Conservation (phyloP, 2,888 invertebrate genomes). For the Drosophila mimetica region DNA sequence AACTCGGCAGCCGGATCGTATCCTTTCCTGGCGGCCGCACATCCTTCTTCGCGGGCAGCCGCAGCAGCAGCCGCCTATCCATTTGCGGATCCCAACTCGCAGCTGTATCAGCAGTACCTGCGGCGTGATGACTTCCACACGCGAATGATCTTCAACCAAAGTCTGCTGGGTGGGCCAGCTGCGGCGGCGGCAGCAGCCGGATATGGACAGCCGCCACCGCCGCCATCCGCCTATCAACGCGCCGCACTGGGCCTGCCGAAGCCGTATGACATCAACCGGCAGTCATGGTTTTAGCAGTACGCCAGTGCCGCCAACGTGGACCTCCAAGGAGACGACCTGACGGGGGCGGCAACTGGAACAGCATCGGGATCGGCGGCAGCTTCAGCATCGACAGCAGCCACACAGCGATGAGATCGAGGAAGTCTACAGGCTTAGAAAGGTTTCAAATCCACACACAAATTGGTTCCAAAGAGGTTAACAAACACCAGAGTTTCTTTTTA, state of each 20-base stretch:
- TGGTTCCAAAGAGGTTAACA: conserved; percentile 9
- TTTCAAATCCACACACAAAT: conserved; percentile 41
- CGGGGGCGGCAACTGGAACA: conserved; percentile 50
- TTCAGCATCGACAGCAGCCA: conserved; percentile 25
- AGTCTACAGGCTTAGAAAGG: conserved; percentile 32
- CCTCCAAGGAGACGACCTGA: conserved; percentile 74
- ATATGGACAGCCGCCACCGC: conserved; percentile 87
- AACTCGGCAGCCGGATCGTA: conserved; percentile 84
- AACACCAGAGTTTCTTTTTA: background rate
- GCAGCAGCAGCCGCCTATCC: conserved; percentile 87
- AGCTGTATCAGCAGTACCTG: conserved; percentile 90
- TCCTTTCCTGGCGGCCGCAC: conserved; percentile 88
- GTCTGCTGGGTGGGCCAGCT: conserved; percentile 83
- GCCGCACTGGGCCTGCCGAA: conserved; percentile 88
- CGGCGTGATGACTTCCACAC: conserved; percentile 88
- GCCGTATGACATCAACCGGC: conserved; percentile 89
- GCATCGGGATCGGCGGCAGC: conserved; percentile 19
- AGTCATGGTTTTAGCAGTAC: conserved; percentile 88
- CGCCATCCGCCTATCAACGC: conserved; percentile 86
- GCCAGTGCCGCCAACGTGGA: conserved; percentile 79
- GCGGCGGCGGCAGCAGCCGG: conserved; percentile 88
- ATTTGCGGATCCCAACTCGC: conserved; percentile 86
- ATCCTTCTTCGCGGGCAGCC: conserved; percentile 84
- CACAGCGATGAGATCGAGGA: conserved; percentile 33
- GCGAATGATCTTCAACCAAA: conserved; percentile 86